Evolutionary conservation across 2,888 invertebrate species (phyloP).

Genomic region (Asteroscopus sphinx): DNA sequence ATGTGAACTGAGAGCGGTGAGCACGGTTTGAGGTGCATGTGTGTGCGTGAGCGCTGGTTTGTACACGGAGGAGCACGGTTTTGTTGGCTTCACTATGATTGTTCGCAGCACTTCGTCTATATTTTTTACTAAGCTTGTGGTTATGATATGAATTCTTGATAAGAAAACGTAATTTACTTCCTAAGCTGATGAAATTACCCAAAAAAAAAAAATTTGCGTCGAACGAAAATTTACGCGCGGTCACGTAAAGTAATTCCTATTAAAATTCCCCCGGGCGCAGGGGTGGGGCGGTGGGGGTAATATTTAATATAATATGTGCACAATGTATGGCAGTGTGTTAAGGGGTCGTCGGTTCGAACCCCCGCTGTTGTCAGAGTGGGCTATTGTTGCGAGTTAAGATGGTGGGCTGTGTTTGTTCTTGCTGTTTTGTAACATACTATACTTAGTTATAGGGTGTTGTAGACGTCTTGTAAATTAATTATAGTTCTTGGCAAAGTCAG

Average conservation of each 20-base stretch:
- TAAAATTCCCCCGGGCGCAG: neutral
- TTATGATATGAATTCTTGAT: too few relatives aligned
- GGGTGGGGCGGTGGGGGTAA: neutral
- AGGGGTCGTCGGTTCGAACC: conserved; percentile 28
- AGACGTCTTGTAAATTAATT: too few relatives aligned
- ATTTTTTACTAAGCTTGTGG: too few relatives aligned
- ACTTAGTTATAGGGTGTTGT: too few relatives aligned
- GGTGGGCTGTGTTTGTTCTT: neutral
- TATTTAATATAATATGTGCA: conserved; percentile 18
- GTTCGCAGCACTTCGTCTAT: too few relatives aligned
- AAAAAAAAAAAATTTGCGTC: neutral
- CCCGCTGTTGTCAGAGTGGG: neutral
- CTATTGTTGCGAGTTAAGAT: conserved; percentile 16
- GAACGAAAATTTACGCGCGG: conserved; percentile 22
- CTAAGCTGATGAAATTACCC: neutral
- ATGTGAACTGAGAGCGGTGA: too few relatives aligned
- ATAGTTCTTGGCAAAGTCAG: too few relatives aligned
- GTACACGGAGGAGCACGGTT: too few relatives aligned
- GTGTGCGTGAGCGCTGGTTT: too few relatives aligned
- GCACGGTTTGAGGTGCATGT: too few relatives aligned
- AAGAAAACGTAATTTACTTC: neutral
- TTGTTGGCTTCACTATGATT: too few relatives aligned
- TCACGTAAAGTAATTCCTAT: conserved; percentile 43
- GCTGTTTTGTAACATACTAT: neutral
- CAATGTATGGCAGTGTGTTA: conserved; percentile 49